Evolutionary conservation across 2,797 vertebrate species (phyloP).

Genomic region (Selene dorsalis): DNA sequence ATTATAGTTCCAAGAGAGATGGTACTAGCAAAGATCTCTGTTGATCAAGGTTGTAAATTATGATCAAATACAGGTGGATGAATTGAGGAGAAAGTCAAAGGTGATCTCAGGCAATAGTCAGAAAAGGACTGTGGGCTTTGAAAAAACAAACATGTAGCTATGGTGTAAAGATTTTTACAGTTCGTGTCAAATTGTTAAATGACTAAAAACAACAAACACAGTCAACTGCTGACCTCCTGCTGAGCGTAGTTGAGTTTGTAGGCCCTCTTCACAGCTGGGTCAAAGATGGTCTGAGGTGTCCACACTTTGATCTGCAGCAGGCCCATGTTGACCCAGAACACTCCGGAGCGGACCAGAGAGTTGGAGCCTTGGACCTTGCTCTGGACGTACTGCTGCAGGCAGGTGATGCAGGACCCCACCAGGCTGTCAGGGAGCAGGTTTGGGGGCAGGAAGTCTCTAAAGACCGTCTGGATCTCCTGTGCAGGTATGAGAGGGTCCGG

Average conservation of each 20-base stretch:
- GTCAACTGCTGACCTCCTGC: constrained; percentile 88
- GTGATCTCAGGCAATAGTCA: no score
- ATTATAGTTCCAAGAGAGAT: no score
- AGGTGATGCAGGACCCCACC: constrained; percentile 85
- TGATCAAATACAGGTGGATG: no score
- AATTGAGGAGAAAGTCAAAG: no score
- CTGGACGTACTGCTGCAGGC: constrained; percentile 89
- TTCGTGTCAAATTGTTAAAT: no score
- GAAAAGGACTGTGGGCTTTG: no score
- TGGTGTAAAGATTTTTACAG: no score
- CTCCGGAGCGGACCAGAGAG: constrained; percentile 85
- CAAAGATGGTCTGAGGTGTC: constrained; percentile 94
- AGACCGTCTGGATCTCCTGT: constrained; percentile 86
- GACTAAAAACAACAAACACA: no score
- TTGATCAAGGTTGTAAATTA: no score
- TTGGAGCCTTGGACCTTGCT: constrained; percentile 76
- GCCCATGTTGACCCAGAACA: constrained; percentile 95
- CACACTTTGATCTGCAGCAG: constrained; percentile 93
- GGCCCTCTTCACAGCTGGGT: constrained; percentile 93
- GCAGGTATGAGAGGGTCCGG: constrained; percentile 82
- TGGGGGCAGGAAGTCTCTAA: constrained; percentile 84
- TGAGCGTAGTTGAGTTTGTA: constrained; percentile 93
- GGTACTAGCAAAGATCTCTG: no score
- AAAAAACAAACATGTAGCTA: no score
- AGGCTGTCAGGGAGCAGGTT: constrained; percentile 88